Evolutionary conservation across 2,888 invertebrate genomes (phyloP), one percentile per base, ranked within the genome.

Genomic region (Latrodectus hesperus): DNA sequence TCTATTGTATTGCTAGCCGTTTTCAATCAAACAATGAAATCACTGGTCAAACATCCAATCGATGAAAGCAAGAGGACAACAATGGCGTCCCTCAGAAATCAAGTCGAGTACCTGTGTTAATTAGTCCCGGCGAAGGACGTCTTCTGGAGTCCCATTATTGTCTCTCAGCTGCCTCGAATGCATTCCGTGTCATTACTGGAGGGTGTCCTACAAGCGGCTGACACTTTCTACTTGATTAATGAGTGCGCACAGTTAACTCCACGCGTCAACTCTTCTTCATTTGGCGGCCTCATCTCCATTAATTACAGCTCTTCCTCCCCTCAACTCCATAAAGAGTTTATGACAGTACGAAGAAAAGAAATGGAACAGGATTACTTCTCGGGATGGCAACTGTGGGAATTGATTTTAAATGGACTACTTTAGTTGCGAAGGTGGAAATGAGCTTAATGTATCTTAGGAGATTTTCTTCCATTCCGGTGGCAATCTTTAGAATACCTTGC

Each of bases 181-280:
- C 75, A 82, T 82, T 82, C 75, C 75, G 55, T 82, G 82, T 82
- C 82, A 82, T 82, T 82, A 82, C 82, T 82, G 72, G 65, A 70
- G 81, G 64, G 51, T 81, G 81, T 81, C 81, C 65, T 74, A 82
- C 82, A 75, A 82, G 75, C 75, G 82, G 55, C 75, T 75, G 82
- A 82, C 82, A 82, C 82, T 82, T 82, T 75, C 82, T 53, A 55
- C 75, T 70, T 82, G 82, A 82, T 82, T 82, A 82, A 82, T 82
- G 82, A 82, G 82, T 26, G 51, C 55, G 64, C 64, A 17, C 73
- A 73, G 73, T 81, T 73, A 65, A 52, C 71, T 71, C 60, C 38
- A 17, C 70, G 79, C 71, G 79, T 79, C 82, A 75, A 70, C 75
- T 70, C 82, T 82, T 82, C 82, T 60, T 81, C 81, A 67, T 65